Conservation (phyloP, 2,113 vertebrate species). For the Melanerpes aurifrons region DNA sequence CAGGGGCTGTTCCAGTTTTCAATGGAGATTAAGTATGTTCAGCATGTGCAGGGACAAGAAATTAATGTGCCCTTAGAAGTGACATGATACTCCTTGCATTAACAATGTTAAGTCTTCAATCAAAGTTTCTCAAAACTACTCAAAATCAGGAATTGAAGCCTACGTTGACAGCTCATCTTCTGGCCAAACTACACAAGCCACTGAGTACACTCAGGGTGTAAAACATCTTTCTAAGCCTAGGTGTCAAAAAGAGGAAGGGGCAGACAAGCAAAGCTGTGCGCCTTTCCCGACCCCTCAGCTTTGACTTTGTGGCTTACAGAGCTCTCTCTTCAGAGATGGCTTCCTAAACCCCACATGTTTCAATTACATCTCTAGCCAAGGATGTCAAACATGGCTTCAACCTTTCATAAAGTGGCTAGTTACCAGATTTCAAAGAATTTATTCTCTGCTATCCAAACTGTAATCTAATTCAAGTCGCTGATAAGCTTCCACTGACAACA, state of each 20-base stretch:
- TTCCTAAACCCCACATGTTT: background rate
- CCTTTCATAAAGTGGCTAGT: background rate
- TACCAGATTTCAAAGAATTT: slow-evolving; percentile 27
- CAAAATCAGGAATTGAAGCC: background rate
- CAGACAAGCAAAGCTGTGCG: background rate
- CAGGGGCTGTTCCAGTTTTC: background rate
- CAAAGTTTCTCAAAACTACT: background rate
- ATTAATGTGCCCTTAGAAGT: background rate
- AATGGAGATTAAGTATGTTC: background rate
- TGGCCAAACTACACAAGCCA: background rate
- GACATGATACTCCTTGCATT: background rate
- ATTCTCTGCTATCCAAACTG: background rate
- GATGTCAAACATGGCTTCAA: background rate
- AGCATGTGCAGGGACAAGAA: background rate
- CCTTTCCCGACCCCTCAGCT: background rate
- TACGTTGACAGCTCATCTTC: background rate
- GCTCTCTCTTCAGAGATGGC: background rate
- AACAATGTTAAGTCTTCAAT: background rate
- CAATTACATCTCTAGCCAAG: background rate
- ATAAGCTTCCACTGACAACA: slow-evolving; percentile 31
- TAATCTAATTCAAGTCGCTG: slow-evolving; percentile 9
- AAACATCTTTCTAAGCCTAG: background rate
- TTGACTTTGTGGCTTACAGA: background rate
- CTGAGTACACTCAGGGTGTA: background rate
- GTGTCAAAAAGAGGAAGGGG: background rate